Evolutionary conservation across 2,797 vertebrate genomes (phyloP).

Genomic region (Melanotaenia boesemani): DNA sequence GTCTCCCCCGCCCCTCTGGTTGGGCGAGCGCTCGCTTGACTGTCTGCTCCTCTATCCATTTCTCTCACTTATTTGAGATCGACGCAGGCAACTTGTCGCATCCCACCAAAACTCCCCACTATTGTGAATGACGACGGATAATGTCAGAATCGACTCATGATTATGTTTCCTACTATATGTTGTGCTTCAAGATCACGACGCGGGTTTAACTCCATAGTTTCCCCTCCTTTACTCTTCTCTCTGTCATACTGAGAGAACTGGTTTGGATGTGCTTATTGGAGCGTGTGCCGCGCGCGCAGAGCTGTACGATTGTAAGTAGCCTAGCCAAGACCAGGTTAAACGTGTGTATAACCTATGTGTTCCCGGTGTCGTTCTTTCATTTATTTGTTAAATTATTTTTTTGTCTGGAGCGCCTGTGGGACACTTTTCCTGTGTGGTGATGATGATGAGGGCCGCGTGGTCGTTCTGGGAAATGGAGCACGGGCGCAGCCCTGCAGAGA

Average conservation of each 20-base stretch:
- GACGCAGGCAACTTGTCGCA: slow-evolving; percentile 81
- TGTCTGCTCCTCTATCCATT: slow-evolving; percentile 65
- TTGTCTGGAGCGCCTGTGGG: slow-evolving; percentile 44
- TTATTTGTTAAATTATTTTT: neutral
- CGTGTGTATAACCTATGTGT: slow-evolving; percentile 17
- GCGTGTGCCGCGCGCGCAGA: slow-evolving; percentile 59
- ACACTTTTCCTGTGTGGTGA: slow-evolving; percentile 56
- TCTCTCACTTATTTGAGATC: slow-evolving; percentile 57
- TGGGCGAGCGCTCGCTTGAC: slow-evolving; percentile 59
- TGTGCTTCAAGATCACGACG: slow-evolving; percentile 29
- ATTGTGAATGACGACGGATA: slow-evolving; percentile 41
- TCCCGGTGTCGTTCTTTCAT: slow-evolving; percentile 39
- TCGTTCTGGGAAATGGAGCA: slow-evolving; percentile 70
- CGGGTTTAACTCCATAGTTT: slow-evolving; percentile 7
- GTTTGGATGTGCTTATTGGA: slow-evolving; percentile 76
- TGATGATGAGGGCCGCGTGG: slow-evolving; percentile 57
- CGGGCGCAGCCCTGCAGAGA: slow-evolving; percentile 71
- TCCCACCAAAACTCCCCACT: slow-evolving; percentile 61
- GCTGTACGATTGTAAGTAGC: slow-evolving; percentile 56
- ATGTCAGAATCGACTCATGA: slow-evolving; percentile 31
- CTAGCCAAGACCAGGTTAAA: slow-evolving; percentile 59
- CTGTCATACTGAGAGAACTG: slow-evolving; percentile 51
- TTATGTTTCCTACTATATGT: slow-evolving; percentile 27
- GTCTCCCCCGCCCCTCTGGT: slow-evolving; percentile 52
- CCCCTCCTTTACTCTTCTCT: neutral